Percentiles rank a stretch among this genome's conserved stretches.
Conservation (phyloP, 2,113 vertebrate species). For the Anolis sagrei region DNA sequence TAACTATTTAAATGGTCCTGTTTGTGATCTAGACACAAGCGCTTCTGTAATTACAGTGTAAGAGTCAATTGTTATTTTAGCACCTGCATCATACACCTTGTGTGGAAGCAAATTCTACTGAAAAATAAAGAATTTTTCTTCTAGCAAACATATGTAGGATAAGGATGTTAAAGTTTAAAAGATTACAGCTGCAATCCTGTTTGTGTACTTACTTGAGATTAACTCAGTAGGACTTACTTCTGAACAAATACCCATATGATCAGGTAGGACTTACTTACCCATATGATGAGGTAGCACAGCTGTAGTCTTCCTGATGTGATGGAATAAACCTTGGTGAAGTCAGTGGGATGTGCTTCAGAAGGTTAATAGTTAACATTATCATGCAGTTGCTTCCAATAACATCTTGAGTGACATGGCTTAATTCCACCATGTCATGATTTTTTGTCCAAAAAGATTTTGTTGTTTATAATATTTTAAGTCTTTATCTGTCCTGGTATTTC, state of each 20-base stretch:
- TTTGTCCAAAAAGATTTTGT: neutral
- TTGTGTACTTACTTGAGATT: neutral
- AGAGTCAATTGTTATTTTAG: neutral
- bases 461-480: slow-evolving; percentile 23
- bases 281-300: neutral
- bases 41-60: neutral
- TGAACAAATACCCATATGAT: neutral
- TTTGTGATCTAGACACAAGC: neutral
- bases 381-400: neutral
- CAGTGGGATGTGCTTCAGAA: neutral
- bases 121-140: neutral
- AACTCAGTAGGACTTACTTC: neutral
- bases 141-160: neutral
- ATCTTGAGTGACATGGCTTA: neutral
- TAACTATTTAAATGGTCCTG: neutral
- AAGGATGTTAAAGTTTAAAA: neutral
- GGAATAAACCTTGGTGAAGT: neutral
- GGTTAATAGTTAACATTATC: neutral
- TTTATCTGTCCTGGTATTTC: neutral
- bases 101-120: neutral
- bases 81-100: neutral
- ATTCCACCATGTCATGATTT: neutral
- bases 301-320: neutral
- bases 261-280: neutral
- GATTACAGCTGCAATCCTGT: neutral